Evolutionary conservation across 2,113 vertebrate genomes (phyloP).

Genomic region (Oxyruncus cristatus): DNA sequence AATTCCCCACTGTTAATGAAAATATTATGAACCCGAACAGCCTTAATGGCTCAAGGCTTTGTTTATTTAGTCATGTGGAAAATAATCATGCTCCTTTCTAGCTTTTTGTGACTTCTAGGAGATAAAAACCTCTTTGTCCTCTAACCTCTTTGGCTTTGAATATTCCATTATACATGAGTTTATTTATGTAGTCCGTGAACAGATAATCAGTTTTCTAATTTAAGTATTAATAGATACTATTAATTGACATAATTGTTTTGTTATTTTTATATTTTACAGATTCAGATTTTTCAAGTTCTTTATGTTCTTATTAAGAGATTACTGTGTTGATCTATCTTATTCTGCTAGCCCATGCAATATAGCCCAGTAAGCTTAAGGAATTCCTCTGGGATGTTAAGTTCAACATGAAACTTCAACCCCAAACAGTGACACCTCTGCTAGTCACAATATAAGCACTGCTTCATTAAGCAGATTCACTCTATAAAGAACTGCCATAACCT

Average conservation of each 20-base stretch:
- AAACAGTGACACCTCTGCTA: neutral
- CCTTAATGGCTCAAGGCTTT: neutral
- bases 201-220: neutral
- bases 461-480: neutral
- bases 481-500: neutral
- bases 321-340: neutral
- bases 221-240: neutral
- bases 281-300: neutral
- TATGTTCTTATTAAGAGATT: neutral
- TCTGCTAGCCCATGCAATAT: neutral
- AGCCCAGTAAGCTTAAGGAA: neutral
- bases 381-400: neutral
- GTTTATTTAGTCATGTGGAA: neutral
- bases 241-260: neutral
- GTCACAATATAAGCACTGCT: neutral
- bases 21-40: conserved; percentile 8
- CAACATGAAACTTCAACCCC: neutral
- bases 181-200: neutral
- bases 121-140: neutral
- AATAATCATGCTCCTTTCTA: neutral
- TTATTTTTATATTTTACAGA: neutral
- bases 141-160: neutral
- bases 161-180: neutral
- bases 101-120: neutral
- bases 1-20: conserved; percentile 9